Conservation (phyloP, 2,888 invertebrate species). For the Branchinecta sandiegonensis region DNA sequence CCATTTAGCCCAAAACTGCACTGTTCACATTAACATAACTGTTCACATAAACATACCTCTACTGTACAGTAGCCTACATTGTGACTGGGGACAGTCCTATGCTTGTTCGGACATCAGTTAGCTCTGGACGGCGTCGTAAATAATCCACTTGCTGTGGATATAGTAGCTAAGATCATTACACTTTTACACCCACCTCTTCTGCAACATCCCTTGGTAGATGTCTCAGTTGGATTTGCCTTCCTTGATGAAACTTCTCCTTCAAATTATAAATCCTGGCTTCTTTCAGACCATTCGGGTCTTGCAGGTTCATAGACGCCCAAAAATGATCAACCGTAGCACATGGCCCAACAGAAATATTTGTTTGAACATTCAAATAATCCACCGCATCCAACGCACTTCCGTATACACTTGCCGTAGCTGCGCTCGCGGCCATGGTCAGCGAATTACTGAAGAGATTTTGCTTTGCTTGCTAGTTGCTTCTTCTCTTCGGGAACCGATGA, state of each 20-base stretch:
- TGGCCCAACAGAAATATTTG: constrained; percentile 4
- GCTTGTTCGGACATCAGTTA: no score
- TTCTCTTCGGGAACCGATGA: not conserved
- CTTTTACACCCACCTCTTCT: constrained; percentile 33
- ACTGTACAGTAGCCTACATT: no score
- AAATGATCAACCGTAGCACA: constrained; percentile 2
- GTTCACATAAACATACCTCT: no score
- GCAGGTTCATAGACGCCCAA: not conserved
- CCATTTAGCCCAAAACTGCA: no score
- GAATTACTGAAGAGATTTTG: constrained; percentile 3
- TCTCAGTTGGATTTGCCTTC: constrained; percentile 35
- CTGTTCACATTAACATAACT: no score
- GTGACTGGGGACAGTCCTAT: no score
- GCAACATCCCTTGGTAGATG: constrained; percentile 36
- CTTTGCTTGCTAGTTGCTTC: not conserved
- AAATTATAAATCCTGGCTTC: not conserved
- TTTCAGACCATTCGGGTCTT: not conserved
- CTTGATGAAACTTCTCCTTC: constrained; percentile 32
- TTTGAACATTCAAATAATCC: not conserved
- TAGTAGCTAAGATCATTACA: no score
- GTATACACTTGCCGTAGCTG: not conserved
- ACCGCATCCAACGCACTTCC: not conserved
- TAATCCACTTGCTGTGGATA: no score
- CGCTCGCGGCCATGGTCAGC: constrained; percentile 8
- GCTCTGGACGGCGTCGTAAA: no score